Conservation (phyloP, 2,888 invertebrate species). For the Allacma fusca region DNA sequence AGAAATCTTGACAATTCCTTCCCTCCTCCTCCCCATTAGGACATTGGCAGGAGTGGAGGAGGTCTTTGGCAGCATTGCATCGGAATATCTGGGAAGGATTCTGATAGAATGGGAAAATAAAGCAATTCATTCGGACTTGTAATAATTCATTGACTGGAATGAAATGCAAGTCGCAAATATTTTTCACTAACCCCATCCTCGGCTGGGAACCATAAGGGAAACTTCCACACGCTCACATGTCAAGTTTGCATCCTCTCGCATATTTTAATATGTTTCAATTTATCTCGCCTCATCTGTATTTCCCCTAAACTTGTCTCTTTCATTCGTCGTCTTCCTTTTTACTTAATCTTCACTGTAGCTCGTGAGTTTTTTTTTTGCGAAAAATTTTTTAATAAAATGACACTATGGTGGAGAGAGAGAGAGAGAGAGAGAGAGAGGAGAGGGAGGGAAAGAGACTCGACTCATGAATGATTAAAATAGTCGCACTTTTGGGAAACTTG, state of each 20-base stretch:
- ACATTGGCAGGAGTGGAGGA: too few relatives aligned
- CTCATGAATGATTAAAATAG: constrained; percentile 52
- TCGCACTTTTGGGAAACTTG: constrained; percentile 32
- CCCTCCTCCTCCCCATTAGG: too few relatives aligned
- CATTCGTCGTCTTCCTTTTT: neutral
- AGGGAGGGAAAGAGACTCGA: constrained; percentile 45
- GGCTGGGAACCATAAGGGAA: neutral
- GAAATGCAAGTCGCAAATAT: too few relatives aligned
- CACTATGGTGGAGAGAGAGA: constrained; percentile 26
- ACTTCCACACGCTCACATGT: neutral
- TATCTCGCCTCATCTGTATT: constrained; percentile 18
- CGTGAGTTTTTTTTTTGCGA: constrained; percentile 21
- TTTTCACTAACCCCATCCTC: neutral
- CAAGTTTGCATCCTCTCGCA: neutral
- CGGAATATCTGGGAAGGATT: too few relatives aligned
- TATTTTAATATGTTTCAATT: constrained; percentile 11
- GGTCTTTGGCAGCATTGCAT: too few relatives aligned
- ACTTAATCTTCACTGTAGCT: constrained; percentile 2
- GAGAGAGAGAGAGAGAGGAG: constrained; percentile 32
- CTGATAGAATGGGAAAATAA: too few relatives aligned
- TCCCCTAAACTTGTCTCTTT: neutral
- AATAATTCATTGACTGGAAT: too few relatives aligned
- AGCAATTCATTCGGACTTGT: too few relatives aligned
- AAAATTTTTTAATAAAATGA: constrained; percentile 44
- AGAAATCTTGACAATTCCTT: too few relatives aligned